Base-by-base conservation (phyloP, 2,113 vertebrate genomes). In the Numida meleagris region DNA sequence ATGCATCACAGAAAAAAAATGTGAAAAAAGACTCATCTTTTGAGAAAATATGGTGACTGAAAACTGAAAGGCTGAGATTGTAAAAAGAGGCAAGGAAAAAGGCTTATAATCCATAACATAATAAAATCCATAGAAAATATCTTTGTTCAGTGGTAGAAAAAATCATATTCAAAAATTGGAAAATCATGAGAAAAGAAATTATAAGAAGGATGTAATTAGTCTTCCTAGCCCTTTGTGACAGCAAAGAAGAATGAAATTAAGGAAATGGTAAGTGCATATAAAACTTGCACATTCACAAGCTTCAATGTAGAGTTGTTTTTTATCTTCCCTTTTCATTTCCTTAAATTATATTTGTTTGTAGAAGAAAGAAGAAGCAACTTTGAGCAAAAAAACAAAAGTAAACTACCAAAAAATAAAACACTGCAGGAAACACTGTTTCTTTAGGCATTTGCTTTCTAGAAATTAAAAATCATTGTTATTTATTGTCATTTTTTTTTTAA, bases 401-500 rank as follows among this genome's bases (percentile, higher is more conserved):
- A 5, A 24, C 7, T 31, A 24, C 14, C 36, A 71, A 62, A 36
- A 46, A 53, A n/a, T 58, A 58, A 12, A 55, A 55, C 29, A 31
- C 1, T 5, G 3, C 13, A 12, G 2, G 5, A 42, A 82, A 68
- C 4, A 20, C 15, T 72, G 20, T 33, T 55, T 59, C 14, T 42
- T 67, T 23, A 43, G n/a, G 4, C 5, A 67, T 67, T 71, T 67
- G 2, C 3, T 86, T 81, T 86, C 53, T 42, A 68, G 1, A 9
- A 78, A 83, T 53, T 29, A 43, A 18, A 67, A 4, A 40, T 2
- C 24, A 48, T 33, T 48, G 18, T 4, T 71, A 50, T 36, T 82
- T 61, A 10, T 8, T 71, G 8, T 3, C 0, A 21, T 24, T 34
- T 27, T 10, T 3, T 19, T 24, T 33, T 40, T 1, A 14, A 58